Conservation (phyloP, 2,888 invertebrate genomes). For the Phrixothrix hirtus region DNA sequence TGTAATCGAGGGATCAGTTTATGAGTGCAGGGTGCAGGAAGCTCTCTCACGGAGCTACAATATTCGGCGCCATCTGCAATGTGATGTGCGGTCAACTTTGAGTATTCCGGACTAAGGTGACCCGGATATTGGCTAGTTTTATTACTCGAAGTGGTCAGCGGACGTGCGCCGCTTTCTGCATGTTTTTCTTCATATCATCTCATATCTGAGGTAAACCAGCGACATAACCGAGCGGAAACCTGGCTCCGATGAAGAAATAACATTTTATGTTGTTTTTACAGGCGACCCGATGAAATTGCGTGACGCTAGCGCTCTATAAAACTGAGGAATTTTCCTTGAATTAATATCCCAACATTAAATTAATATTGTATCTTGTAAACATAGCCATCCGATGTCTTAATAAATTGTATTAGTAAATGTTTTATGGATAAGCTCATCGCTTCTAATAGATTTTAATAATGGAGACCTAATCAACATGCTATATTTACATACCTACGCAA, state of each 20-base stretch:
- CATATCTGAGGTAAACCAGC: conserved; percentile 48
- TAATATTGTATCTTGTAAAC: conserved; percentile 41
- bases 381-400: conserved; percentile 32
- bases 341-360: conserved; percentile 48
- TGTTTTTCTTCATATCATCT: conserved; percentile 44
- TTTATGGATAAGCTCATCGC: conserved; percentile 26
- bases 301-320: conserved; percentile 42
- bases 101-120: conserved; percentile 41
- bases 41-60: conserved; percentile 26
- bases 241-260: conserved; percentile 56
- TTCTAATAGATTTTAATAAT: conserved; percentile 28
- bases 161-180: conserved; percentile 48
- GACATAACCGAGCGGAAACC: conserved; percentile 51
- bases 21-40: conserved; percentile 40
- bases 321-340: conserved; percentile 46
- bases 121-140: conserved; percentile 58
- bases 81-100: conserved; percentile 40
- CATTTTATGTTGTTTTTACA: conserved; percentile 55
- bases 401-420: conserved; percentile 31
- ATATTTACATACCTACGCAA: no score
- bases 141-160: conserved; percentile 54
- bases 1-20: conserved; percentile 41
- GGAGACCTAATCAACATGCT: conserved; percentile 12
- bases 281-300: conserved; percentile 51
- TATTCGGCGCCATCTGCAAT: conserved; percentile 48